Evolutionary conservation across 2,113 vertebrate genomes (phyloP).

Genomic region (pig (Sus scrofa)): DNA sequence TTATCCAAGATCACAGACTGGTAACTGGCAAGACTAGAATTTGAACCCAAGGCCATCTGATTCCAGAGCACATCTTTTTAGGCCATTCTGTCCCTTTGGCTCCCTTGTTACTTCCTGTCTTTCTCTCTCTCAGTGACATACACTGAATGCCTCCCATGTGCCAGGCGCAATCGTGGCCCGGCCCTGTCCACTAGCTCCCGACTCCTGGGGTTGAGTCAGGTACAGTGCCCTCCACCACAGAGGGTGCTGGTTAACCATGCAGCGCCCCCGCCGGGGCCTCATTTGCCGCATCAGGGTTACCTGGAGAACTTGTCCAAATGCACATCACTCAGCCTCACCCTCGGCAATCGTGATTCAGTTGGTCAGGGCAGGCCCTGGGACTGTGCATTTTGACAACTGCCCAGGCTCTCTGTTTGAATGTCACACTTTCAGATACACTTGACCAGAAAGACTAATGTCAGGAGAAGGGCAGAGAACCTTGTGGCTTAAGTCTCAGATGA

Average conservation of each 20-base stretch:
- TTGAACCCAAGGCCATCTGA: neutral
- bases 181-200: fast-evolving
- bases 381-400: neutral
- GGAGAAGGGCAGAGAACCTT: neutral
- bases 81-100: neutral
- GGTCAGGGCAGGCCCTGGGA: neutral
- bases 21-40: no score
- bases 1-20: neutral
- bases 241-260: no score
- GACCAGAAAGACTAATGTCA: neutral
- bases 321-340: neutral
- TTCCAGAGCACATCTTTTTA: neutral
- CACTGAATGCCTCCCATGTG: neutral
- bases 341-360: neutral
- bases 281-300: neutral
- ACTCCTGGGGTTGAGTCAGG: fast-evolving
- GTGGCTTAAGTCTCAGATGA: neutral
- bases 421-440: neutral
- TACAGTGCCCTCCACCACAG: fast-evolving
- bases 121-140: neutral
- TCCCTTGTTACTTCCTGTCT: neutral
- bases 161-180: neutral
- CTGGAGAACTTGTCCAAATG: neutral
- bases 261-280: neutral
- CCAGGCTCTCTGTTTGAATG: neutral